Percentiles rank a stretch among this genome's conserved stretches.
Evolutionary conservation across 2,797 vertebrate genomes (phyloP).

Genomic region (Phalloptychus januarius): DNA sequence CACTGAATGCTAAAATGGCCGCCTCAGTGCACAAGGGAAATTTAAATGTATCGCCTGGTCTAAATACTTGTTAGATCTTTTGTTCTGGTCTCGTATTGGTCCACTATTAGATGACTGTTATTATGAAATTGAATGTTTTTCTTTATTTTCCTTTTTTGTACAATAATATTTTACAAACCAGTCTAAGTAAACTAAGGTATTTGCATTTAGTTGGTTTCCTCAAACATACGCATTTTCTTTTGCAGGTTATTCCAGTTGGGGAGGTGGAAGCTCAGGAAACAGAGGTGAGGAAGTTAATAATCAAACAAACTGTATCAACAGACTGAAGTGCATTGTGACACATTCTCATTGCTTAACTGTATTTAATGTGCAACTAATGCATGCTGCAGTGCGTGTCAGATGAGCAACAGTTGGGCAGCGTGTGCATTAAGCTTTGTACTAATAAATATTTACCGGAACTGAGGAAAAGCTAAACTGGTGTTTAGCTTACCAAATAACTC

Average conservation of each 20-base stretch:
- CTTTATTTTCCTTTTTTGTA: not conserved
- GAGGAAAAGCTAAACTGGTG: not conserved
- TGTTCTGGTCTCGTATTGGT: not conserved
- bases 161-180: not conserved
- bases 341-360: not conserved
- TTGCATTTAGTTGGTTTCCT: not conserved
- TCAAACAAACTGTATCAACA: not conserved
- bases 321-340: not conserved
- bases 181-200: not conserved
- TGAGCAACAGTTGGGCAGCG: not conserved
- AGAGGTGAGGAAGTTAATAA: constrained; percentile 71
- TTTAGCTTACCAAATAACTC: not conserved
- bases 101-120: not conserved
- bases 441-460: not conserved
- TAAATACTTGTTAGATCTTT: not conserved
- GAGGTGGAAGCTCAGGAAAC: constrained; percentile 74
- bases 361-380: not conserved
- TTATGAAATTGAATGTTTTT: not conserved
- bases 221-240: not conserved
- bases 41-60: not conserved
- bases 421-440: not conserved
- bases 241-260: constrained; percentile 82
- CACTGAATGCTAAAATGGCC: constrained; percentile 63
- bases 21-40: constrained; percentile 14
- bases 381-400: not conserved